A percentile compares a stretch with the other conserved stretches of the same genome.
Evolutionary conservation across 2,888 invertebrate genomes (phyloP).

Genomic region (Phortica magna): DNA sequence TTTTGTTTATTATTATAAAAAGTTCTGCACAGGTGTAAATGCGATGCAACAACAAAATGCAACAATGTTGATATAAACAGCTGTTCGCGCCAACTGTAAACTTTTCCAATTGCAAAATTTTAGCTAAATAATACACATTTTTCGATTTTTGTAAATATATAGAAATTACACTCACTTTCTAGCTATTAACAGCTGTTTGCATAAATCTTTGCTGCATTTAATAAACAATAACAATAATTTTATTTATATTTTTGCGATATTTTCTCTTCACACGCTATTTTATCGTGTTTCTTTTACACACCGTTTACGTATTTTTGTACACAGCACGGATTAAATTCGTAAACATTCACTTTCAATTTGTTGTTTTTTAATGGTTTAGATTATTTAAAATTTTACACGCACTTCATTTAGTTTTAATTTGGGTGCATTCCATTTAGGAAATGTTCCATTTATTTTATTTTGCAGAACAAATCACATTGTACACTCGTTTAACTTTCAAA

Average conservation of each 20-base stretch:
- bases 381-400: neutral
- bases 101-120: neutral
- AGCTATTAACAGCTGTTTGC: neutral
- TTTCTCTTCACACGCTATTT: conserved; percentile 52
- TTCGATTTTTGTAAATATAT: neutral
- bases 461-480: too few species aligned
- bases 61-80: neutral
- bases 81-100: neutral
- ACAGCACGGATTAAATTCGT: neutral
- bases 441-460: too few species aligned
- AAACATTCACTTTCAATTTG: neutral
- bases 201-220: neutral
- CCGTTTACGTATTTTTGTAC: conserved; percentile 22
- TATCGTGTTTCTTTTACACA: conserved; percentile 49
- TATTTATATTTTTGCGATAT: conserved; percentile 62
- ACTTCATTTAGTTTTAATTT: neutral
- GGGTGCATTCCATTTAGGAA: too few species aligned
- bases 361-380: neutral
- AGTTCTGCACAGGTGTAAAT: neutral
- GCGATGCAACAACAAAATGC: neutral
- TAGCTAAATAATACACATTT: neutral
- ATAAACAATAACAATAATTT: conserved; percentile 48
- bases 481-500: too few species aligned
- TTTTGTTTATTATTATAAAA: too few species aligned
- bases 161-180: neutral